These are phyloP conservation scores for Drosophila pruinosa DNA, from an alignment of 1,140 invertebrate species.

Conservation along the genomic window DNA sequence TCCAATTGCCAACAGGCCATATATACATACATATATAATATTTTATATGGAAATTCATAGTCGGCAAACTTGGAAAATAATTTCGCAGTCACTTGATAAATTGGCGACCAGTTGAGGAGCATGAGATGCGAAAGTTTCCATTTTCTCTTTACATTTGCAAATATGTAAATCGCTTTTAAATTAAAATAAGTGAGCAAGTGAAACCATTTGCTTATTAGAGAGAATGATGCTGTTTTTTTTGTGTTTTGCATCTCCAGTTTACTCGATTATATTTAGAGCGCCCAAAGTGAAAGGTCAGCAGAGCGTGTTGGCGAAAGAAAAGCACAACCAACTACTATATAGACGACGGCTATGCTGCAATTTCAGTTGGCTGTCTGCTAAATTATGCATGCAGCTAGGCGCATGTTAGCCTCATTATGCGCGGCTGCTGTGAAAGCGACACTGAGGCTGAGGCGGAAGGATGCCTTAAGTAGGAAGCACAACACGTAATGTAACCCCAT, in stretches of 20 bases:
- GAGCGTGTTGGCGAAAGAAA: slow-evolving; percentile 29
- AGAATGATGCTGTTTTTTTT: slow-evolving; percentile 32
- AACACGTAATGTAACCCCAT: neutral
- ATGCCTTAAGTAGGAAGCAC: slow-evolving; percentile 70
- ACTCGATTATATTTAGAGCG: neutral
- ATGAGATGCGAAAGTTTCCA: neutral
- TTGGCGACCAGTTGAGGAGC: neutral
- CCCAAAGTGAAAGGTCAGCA: slow-evolving; percentile 31
- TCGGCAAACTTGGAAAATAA: slow-evolving; percentile 4
- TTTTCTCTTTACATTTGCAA: slow-evolving; percentile 24
- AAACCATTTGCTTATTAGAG: slow-evolving; percentile 44
- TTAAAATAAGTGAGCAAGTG: slow-evolving; percentile 44
- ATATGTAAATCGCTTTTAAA: slow-evolving; percentile 44
- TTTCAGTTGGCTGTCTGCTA: slow-evolving; percentile 40
- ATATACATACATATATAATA: neutral
- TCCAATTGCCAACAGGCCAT: slow-evolving; percentile 22
- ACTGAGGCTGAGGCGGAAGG: slow-evolving; percentile 67
- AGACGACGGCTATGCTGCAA: slow-evolving; percentile 10
- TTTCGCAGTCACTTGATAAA: slow-evolving; percentile 26
- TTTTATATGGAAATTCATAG: neutral
- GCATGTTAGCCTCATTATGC: slow-evolving; percentile 78
- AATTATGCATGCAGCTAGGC: slow-evolving; percentile 77
- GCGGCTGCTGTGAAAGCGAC: slow-evolving; percentile 59
- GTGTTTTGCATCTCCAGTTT: too few relatives aligned
- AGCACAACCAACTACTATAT: slow-evolving; percentile 45